Evolutionary conservation across 2,888 invertebrate genomes (phyloP).

Genomic region (Watsonalla cultraria): DNA sequence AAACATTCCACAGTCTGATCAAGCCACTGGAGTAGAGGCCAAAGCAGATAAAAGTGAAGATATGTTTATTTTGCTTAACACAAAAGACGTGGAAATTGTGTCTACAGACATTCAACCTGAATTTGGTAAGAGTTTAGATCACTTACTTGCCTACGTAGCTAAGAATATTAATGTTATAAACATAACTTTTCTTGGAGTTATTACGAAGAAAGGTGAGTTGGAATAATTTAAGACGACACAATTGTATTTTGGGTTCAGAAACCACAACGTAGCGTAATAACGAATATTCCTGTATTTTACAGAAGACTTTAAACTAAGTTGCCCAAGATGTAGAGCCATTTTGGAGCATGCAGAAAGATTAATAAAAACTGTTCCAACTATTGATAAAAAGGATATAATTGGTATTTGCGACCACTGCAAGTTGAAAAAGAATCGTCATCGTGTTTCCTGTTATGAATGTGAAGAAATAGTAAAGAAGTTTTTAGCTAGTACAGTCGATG

Average conservation of each 20-base stretch:
- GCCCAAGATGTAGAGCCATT: conserved; percentile 47
- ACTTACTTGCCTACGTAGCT: conserved; percentile 6
- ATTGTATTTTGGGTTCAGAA: background rate
- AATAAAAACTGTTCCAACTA: conserved; percentile 26
- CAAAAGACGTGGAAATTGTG: conserved; percentile 23
- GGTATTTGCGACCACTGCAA: conserved; percentile 52
- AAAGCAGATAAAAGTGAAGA: conserved; percentile 14
- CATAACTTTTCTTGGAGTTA: too few species aligned
- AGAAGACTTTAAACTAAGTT: conserved; percentile 39
- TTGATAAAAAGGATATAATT: conserved; percentile 34
- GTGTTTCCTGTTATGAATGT: conserved; percentile 41
- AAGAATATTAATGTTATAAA: too few species aligned
- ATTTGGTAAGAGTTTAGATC: conserved; percentile 28
- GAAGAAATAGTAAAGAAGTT: conserved; percentile 40
- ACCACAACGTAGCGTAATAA: background rate
- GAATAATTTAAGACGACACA: too few species aligned
- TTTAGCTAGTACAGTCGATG: conserved; percentile 28
- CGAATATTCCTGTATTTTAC: conserved; percentile 23
- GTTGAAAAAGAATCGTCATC: conserved; percentile 13
- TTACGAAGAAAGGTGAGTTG: too few species aligned
- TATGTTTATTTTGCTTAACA: conserved; percentile 40
- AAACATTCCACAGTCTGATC: conserved; percentile 8
- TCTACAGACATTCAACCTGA: conserved; percentile 24
- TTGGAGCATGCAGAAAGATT: conserved; percentile 38
- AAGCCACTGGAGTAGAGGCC: conserved; percentile 2